These are phyloP conservation scores for Lindbergichthys nudifrons DNA, from an alignment of 2,797 vertebrate species.

Conservation along the genomic window DNA sequence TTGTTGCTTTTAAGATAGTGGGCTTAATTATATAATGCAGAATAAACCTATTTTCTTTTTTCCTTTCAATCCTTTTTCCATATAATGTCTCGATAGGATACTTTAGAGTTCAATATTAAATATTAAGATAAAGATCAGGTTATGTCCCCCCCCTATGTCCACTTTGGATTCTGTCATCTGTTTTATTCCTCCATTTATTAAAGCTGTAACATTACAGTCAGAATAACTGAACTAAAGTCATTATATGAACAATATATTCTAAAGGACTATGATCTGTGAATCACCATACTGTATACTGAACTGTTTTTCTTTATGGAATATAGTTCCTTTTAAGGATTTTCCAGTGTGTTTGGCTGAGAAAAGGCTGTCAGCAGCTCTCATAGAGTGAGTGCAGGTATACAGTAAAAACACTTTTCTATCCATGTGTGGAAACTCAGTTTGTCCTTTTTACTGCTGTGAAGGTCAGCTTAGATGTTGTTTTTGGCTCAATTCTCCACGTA, in stretches of 20 bases:
- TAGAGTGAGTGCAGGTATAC: slow-evolving; percentile 11
- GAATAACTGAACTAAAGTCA: not conserved
- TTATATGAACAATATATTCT: slow-evolving; percentile 10
- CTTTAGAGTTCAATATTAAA: not conserved
- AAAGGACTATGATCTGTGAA: slow-evolving; percentile 3
- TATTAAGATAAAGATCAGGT: slow-evolving; percentile 6
- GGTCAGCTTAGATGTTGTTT: slow-evolving; percentile 44
- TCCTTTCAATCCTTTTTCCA: too few relatives aligned
- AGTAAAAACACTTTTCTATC: slow-evolving; percentile 21
- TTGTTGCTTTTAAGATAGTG: not conserved
- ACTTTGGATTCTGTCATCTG: not conserved
- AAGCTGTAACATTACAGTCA: slow-evolving; percentile 4
- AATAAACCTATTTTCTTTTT: not conserved
- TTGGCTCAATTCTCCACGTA: slow-evolving; percentile 35
- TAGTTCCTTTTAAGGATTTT: slow-evolving; percentile 10
- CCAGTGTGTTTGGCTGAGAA: not conserved
- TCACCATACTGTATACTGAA: not conserved
- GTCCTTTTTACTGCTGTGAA: slow-evolving; percentile 44
- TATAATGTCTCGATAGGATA: not conserved
- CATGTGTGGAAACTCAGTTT: slow-evolving; percentile 31
- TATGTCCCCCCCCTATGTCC: too few relatives aligned
- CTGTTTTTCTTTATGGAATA: not conserved
- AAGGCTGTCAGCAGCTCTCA: slow-evolving; percentile 9
- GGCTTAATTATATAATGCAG: not conserved
- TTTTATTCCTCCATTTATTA: slow-evolving; percentile 11